Percentiles rank a stretch among this genome's conserved stretches.
These are phyloP conservation scores for Pipistrellus nathusii DNA, from an alignment of 2,797 vertebrate species.

Conservation along the genomic window DNA sequence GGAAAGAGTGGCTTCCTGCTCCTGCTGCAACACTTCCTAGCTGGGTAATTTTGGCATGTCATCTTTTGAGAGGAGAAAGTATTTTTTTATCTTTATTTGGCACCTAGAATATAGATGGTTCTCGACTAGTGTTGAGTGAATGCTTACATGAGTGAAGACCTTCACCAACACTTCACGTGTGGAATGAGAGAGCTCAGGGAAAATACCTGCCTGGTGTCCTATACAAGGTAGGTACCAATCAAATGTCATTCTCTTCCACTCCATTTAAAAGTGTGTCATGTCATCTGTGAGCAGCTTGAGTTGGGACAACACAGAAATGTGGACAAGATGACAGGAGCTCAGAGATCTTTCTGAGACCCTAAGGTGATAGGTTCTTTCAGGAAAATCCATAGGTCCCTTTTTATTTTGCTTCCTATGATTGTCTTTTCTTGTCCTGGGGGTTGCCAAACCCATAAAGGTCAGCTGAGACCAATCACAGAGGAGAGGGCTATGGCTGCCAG, in stretches of 20 bases:
- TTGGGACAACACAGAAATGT: neutral
- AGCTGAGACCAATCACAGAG: neutral
- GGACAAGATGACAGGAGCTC: neutral
- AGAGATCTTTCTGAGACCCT: neutral
- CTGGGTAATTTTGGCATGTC: neutral
- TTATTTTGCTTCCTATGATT: neutral
- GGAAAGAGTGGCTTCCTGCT: neutral
- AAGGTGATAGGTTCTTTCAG: neutral
- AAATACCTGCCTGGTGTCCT: neutral
- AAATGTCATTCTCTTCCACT: neutral
- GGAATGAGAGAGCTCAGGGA: neutral
- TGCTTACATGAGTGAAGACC: too few relatives aligned
- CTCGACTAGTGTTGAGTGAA: neutral
- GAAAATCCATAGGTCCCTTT: neutral
- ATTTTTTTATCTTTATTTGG: neutral
- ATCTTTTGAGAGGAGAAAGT: neutral
- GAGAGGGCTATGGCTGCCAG: neutral
- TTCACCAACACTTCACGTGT: rapidly evolving
- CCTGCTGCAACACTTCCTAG: neutral
- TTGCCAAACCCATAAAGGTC: neutral
- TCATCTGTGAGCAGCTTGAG: neutral
- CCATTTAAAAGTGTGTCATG: neutral
- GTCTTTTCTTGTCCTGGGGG: neutral
- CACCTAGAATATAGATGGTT: neutral
- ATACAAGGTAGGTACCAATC: rapidly evolving